Conservation (phyloP, 2,797 vertebrate genomes). For the Lepilemur septentrionalis region DNA sequence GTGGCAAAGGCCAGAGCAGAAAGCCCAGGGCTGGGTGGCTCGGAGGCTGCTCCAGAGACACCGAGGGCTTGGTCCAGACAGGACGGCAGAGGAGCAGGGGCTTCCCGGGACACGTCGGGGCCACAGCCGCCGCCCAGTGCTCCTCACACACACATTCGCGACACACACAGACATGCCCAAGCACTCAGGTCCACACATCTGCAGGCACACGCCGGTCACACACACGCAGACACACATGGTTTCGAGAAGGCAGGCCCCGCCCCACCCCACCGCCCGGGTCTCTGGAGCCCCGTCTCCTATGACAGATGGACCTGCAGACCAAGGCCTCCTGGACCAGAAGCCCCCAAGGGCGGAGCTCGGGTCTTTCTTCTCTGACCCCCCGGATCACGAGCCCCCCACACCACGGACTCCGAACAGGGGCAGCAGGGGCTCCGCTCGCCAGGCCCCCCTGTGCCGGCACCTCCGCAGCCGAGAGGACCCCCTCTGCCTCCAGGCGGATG, state of each 20-base stretch:
- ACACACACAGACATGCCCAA: not conserved
- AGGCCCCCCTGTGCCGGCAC: not conserved
- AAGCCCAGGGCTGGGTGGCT: not conserved
- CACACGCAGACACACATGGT: not conserved
- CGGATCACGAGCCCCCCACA: not conserved
- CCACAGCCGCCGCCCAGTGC: too few species aligned
- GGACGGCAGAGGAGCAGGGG: too few species aligned
- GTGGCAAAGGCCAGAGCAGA: not conserved
- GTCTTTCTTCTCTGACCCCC: not conserved
- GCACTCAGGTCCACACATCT: not conserved
- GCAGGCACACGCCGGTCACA: not conserved
- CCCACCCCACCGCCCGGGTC: rapidly evolving
- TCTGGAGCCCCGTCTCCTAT: too few species aligned
- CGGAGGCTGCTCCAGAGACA: not conserved
- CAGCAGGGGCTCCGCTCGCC: not conserved
- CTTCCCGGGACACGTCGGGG: rapidly evolving
- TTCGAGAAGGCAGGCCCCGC: not conserved
- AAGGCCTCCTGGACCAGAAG: not conserved
- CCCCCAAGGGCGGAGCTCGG: not conserved
- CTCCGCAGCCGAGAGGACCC: rapidly evolving
- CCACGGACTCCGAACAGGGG: rapidly evolving
- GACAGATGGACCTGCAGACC: too few species aligned
- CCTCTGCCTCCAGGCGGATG: too few species aligned
- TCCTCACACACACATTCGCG: too few species aligned
- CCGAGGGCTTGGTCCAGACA: rapidly evolving